Evolutionary conservation across 1,140 invertebrate genomes (phyloP), one percentile per base, ranked within the genome.

Genomic region (Drosophila persimilis): DNA sequence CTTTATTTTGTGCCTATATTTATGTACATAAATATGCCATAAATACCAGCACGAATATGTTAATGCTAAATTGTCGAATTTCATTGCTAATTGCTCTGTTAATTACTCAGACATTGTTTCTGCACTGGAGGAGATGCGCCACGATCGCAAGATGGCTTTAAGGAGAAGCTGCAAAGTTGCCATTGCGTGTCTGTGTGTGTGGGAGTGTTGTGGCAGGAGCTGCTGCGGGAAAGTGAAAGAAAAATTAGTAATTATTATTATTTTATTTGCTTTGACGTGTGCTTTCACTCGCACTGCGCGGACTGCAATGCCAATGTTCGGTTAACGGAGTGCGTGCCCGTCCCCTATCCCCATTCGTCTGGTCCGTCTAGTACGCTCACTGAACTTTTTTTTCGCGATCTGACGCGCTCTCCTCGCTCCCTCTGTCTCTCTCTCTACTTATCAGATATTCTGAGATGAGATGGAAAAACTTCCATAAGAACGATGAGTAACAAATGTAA

Each of bases 71-170:
- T 70, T 56, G 43, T 61, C 20, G 46, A 81, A 83, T 76, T 52
- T 54, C 65, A 46, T 54, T 64, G 64, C 69, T 81, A 83, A 81
- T 81, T 81, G 74, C 65, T 63, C 20, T 43, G 63, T 80, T 78
- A 81, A 81, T 81, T 83, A 55, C 31, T 24, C 39, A 35, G 9
- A 35, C 9, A 11, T 11, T 35, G 2, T 39, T 11, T 2, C 35
- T 39, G 35, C 35, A 39, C 35, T 13, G 11, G 11, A 13, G 31
- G 8, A 13, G 35, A 39, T 39, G 11, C 11, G 35, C 35, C 35
- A 39, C 11, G 35, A 39, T 39, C 35, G 35, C 11, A 39, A 31
- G 29, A 31, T 31, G 31, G 8, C 31, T 9, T 3, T 9, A 31
- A 39, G 11, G 35, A 39, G 35, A 11, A 39, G 35, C 35, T 39